Conservation (phyloP, 2,888 invertebrate species). For the Drosophila kambysellisi region DNA sequence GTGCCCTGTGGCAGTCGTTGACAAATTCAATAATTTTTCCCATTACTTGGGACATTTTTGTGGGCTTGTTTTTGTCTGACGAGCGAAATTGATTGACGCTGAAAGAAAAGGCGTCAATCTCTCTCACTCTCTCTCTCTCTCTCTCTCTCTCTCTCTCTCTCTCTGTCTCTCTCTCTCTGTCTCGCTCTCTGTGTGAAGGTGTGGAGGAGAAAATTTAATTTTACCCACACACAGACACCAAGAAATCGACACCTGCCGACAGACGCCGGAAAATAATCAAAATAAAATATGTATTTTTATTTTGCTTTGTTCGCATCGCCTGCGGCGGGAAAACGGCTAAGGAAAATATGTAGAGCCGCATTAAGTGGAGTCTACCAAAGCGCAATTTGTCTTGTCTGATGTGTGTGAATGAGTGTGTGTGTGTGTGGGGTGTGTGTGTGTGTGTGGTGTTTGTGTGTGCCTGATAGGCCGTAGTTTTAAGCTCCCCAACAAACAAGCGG, state of each 20-base stretch:
- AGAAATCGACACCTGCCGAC: constrained; percentile 75
- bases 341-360: constrained; percentile 44
- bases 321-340: constrained; percentile 7
- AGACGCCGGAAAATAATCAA: constrained; percentile 76
- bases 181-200: constrained; percentile 11
- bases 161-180: constrained; percentile 13
- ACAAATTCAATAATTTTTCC: constrained; percentile 84
- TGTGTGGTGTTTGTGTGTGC: constrained; percentile 16
- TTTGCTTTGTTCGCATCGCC: constrained; percentile 47
- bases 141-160: neutral
- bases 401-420: constrained; percentile 26
- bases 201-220: constrained; percentile 67
- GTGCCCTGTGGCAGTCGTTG: constrained; percentile 72
- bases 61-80: constrained; percentile 76
- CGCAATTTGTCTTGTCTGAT: constrained; percentile 76
- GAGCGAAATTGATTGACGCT: constrained; percentile 73
- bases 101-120: constrained; percentile 53
- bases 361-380: constrained; percentile 74
- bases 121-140: constrained; percentile 4
- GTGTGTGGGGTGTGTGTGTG: constrained; percentile 10
- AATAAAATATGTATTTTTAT: constrained; percentile 77
- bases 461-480: constrained; percentile 66
- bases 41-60: constrained; percentile 71
- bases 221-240: constrained; percentile 39
- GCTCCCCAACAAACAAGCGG: constrained; percentile 72